These are phyloP conservation scores for Sthenelais limicola DNA, from an alignment of 2,888 invertebrate species.

Conservation along the genomic window DNA sequence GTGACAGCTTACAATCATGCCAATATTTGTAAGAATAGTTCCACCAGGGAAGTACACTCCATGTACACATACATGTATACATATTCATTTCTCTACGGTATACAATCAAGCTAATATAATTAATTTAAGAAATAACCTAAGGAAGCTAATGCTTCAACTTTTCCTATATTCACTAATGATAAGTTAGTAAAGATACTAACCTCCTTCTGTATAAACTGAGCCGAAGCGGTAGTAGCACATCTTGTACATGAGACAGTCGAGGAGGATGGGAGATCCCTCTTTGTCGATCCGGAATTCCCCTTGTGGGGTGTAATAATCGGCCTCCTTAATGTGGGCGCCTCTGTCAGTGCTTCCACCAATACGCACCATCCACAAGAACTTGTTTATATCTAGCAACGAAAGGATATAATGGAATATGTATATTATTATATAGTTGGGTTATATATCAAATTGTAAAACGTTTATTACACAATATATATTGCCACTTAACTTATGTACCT, in stretches of 20 bases:
- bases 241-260: conserved; percentile 99
- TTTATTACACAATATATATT: too few species aligned
- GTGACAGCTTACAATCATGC: too few species aligned
- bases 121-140: too few species aligned
- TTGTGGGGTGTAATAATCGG: conserved; percentile 93
- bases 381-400: conserved; percentile 88
- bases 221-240: conserved; percentile 99
- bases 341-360: conserved; percentile 96
- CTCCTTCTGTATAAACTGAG: conserved; percentile 94
- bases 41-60: too few species aligned
- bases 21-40: too few species aligned
- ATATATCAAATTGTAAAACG: too few species aligned
- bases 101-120: too few species aligned
- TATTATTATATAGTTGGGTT: background rate
- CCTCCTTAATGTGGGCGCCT: conserved; percentile 95
- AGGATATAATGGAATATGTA: background rate
- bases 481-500: too few species aligned
- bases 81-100: too few species aligned
- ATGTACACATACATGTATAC: too few species aligned
- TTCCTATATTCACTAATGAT: too few species aligned
- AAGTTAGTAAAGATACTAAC: conserved; percentile 74
- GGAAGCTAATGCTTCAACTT: too few species aligned
- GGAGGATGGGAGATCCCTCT: conserved; percentile 90
- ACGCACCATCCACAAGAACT: conserved; percentile 99
- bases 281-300: conserved; percentile 98